These are phyloP conservation scores for Trogon melanurus DNA, from an alignment of 2,113 vertebrate species.

Conservation along the genomic window DNA sequence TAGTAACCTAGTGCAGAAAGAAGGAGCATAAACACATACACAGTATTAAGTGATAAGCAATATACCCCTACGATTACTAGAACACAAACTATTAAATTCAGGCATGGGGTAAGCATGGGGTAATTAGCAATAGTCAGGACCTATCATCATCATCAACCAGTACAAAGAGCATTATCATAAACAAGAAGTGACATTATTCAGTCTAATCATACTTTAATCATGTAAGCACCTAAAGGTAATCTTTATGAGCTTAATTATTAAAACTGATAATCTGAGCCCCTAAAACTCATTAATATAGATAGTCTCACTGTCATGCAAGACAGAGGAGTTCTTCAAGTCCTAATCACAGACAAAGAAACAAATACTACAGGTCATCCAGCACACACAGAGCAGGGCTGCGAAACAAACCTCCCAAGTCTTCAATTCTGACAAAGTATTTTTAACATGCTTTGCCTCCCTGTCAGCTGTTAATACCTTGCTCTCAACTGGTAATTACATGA, in stretches of 20 bases:
- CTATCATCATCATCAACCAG: background rate
- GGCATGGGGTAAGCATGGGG: background rate
- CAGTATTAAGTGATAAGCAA: background rate
- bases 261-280: background rate
- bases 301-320: background rate
- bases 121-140: background rate
- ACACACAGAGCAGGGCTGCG: background rate
- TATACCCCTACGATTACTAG: background rate
- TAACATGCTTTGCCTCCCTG: background rate
- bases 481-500: background rate
- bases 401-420: background rate
- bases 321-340: background rate
- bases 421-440: background rate
- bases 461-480: background rate
- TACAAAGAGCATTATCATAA: background rate
- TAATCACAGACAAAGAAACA: background rate
- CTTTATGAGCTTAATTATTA: background rate
- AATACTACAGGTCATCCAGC: background rate
- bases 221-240: background rate
- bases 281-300: background rate
- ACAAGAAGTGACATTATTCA: background rate
- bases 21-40: background rate
- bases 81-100: background rate
- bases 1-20: background rate
- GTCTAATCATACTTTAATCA: background rate